Base-by-base conservation (phyloP, 2,888 invertebrate genomes). In the Drosophila mulleri region DNA sequence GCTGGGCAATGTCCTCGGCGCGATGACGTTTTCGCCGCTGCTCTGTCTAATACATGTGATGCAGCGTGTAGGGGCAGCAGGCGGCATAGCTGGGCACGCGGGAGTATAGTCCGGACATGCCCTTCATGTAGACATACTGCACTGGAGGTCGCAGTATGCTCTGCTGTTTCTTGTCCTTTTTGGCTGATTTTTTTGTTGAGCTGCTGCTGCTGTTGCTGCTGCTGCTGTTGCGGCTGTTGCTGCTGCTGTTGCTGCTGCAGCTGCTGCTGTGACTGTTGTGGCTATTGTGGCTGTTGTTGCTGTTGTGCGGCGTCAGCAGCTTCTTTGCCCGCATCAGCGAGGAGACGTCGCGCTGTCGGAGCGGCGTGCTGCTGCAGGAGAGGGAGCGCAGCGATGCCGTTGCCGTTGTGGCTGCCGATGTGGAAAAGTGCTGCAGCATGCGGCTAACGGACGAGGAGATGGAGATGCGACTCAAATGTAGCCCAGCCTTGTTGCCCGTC, bases 31-130 rank as follows among this genome's bases (percentile, higher is more conserved):
- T 12, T 26, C 47, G 35, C 29, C 53, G 29, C 50, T 50, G 50
- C 29, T 18, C 37, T 26, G 39, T 47, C 32, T 84, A 91, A 57
- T 91, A 91, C 82, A 79, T 89, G 63, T 92, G 91, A 54, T 91
- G 91, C 77, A 91, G 72, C 53, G 91, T 91, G 66, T 92, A 91
- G 52, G 90, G 91, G 68, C 91, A 92, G 75, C 93, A 91, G 37
- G 92, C 89, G 14, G 92, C 90, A 29, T 93, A 94, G 74, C 95
- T 94, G 0, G 97, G 96, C n/a, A 97, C 95, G 85, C 97, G 94
- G 2, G 97, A 97, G 2, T 97, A 96, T 26, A 97, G 93, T 1
- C 97, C 97, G 9, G 97, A 97, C 80, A 96, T 94, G 50, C 97
- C 97, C 77, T 95, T 95, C 18, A 96, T 95, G 91, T 97, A 97